A percentile compares a stretch with the other conserved stretches of the same genome.
phyloP scores from a whole-genome alignment of 2,113 vertebrate genomes.

The Rhinolophus sinicus region DNA sequence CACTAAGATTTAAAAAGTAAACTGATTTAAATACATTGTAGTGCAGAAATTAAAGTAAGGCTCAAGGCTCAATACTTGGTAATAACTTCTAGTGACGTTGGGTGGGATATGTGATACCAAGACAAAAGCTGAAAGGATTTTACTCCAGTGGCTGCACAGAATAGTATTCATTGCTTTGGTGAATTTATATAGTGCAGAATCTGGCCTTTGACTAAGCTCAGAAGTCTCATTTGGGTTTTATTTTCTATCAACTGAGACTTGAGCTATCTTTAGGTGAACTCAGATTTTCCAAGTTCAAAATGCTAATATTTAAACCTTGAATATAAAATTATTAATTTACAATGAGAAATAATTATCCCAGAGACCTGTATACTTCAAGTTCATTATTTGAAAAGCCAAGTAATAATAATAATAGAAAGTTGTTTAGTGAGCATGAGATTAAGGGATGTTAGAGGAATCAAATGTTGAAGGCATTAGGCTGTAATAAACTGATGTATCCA shows the following conservation, averaged over 20 bases:
- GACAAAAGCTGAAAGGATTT: not conserved
- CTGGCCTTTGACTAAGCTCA: not conserved
- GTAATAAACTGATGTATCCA: not conserved
- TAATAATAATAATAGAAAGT: not conserved
- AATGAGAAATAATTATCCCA: constrained; percentile 26
- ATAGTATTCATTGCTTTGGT: not conserved
- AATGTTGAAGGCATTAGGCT: not conserved
- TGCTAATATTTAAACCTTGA: not conserved
- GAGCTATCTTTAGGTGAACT: not conserved
- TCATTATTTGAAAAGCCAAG: not conserved
- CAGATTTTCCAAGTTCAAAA: not conserved
- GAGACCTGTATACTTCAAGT: not conserved
- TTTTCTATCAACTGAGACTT: not conserved
- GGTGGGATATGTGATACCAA: not conserved
- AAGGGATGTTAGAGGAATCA: not conserved
- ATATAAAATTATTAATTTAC: constrained; percentile 28
- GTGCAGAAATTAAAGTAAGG: not conserved
- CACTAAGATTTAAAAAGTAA: not conserved
- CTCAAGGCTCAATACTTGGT: not conserved
- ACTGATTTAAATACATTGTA: not conserved
- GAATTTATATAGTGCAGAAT: not conserved
- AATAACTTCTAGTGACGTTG: not conserved
- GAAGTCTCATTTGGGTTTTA: not conserved
- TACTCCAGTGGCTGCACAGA: not conserved
- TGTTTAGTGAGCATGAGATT: not conserved